These are phyloP conservation scores for Echeneis naucrates DNA, from an alignment of 2,797 vertebrate species.

Conservation along the genomic window DNA sequence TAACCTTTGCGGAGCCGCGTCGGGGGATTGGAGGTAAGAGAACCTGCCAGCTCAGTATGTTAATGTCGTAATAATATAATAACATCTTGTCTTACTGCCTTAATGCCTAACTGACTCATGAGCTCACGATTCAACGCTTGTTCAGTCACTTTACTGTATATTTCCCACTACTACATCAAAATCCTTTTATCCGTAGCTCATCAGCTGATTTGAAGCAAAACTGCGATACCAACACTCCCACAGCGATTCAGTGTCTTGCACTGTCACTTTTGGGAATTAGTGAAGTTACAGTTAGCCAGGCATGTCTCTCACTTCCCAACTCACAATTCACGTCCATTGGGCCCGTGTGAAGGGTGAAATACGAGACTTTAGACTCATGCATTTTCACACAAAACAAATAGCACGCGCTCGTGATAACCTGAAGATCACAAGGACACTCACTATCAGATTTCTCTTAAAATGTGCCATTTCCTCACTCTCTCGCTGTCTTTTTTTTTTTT, in stretches of 20 bases:
- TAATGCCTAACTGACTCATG: constrained; percentile 3
- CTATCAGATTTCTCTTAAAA: not conserved
- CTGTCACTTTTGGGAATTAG: constrained; percentile 25
- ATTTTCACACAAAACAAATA: not conserved
- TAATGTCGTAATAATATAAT: not conserved
- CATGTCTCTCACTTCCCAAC: constrained; percentile 12
- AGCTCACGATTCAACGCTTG: constrained; percentile 3
- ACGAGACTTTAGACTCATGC: constrained; percentile 44
- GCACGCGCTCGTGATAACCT: constrained; percentile 1
- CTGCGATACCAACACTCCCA: constrained; percentile 23
- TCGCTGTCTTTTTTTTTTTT: constrained; percentile 17
- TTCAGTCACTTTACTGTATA: constrained; percentile 38
- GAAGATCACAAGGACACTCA: constrained; percentile 58
- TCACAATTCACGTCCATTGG: constrained; percentile 41
- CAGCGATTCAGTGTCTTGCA: constrained; percentile 43
- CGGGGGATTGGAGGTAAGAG: not conserved
- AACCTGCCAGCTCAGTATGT: not conserved
- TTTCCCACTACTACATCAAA: constrained; percentile 6
- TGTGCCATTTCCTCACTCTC: constrained; percentile 18
- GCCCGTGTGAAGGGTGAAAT: constrained; percentile 59
- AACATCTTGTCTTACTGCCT: constrained; percentile 10
- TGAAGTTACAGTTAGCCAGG: constrained; percentile 59
- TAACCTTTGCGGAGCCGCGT: constrained; percentile 5
- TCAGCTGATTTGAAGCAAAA: constrained; percentile 24
- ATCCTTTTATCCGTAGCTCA: constrained; percentile 37